phyloP scores from a whole-genome alignment of 2,113 vertebrate genomes.

The Dasypus novemcinctus region DNA sequence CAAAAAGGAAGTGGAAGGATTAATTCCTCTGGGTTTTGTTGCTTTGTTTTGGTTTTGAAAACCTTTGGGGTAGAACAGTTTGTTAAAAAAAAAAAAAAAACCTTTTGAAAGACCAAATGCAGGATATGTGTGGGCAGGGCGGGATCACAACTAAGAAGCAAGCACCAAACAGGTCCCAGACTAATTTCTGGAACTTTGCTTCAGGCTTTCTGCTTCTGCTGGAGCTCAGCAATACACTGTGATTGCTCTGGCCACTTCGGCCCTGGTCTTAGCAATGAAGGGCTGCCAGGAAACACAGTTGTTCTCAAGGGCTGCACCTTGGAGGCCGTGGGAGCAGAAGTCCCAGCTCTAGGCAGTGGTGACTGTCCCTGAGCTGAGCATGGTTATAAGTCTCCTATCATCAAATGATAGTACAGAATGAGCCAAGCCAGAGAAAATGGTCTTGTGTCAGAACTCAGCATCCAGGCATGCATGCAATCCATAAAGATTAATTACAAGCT shows the following conservation, averaged over 20 bases:
- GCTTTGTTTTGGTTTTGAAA: not conserved
- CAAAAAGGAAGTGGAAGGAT: not conserved
- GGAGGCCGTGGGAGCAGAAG: no score
- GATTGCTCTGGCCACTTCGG: not conserved
- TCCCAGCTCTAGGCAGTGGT: accelerated
- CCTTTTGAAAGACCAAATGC: not conserved
- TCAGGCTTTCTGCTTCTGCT: not conserved
- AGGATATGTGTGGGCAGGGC: not conserved
- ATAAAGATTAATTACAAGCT: not conserved
- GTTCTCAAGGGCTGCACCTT: no score
- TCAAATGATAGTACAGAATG: not conserved
- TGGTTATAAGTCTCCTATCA: not conserved
- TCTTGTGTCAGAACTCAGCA: not conserved
- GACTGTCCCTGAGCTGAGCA: not conserved
- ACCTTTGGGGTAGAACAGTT: not conserved
- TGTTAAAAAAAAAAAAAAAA: not conserved
- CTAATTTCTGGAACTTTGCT: not conserved
- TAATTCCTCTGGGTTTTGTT: not conserved
- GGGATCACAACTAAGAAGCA: not conserved
- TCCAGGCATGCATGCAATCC: accelerated
- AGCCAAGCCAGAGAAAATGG: not conserved
- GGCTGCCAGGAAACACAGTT: no score
- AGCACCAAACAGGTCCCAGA: no score
- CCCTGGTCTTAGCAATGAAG: accelerated
- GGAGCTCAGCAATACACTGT: accelerated